These are phyloP conservation scores for Rhynchopsitta pachyrhyncha DNA, from an alignment of 2,113 vertebrate species.

Conservation along the genomic window DNA sequence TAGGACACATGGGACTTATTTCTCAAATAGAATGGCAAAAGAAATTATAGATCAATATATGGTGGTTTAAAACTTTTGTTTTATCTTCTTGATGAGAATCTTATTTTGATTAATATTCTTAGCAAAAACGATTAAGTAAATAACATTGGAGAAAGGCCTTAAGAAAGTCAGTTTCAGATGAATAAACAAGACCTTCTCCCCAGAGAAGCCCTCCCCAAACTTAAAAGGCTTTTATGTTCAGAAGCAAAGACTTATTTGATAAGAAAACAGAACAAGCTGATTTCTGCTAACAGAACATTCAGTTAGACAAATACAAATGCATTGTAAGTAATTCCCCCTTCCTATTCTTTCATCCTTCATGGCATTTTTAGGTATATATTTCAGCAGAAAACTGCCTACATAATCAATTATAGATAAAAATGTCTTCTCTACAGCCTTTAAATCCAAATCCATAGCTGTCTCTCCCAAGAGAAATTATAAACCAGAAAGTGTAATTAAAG, in stretches of 20 bases:
- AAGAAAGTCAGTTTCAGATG: neutral
- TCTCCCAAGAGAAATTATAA: neutral
- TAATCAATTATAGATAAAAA: neutral
- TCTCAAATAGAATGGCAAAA: neutral
- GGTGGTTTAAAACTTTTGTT: neutral
- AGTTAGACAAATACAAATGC: neutral
- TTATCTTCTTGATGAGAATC: neutral
- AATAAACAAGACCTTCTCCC: neutral
- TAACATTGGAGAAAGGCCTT: neutral
- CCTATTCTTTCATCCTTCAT: neutral
- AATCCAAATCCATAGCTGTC: neutral
- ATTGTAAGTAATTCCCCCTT: neutral
- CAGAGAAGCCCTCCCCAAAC: neutral
- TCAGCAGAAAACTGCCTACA: neutral
- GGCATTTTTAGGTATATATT: neutral
- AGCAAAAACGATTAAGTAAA: neutral
- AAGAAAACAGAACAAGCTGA: neutral
- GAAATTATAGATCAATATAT: neutral
- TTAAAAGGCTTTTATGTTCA: neutral
- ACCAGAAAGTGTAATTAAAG: neutral
- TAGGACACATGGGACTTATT: neutral
- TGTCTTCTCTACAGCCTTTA: neutral
- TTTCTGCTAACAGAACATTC: neutral
- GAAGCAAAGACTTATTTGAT: neutral
- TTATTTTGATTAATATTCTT: neutral